Percentiles rank a stretch among this genome's conserved stretches.
Conservation (phyloP, 2,113 vertebrate genomes). For the Gavialis gangeticus region DNA sequence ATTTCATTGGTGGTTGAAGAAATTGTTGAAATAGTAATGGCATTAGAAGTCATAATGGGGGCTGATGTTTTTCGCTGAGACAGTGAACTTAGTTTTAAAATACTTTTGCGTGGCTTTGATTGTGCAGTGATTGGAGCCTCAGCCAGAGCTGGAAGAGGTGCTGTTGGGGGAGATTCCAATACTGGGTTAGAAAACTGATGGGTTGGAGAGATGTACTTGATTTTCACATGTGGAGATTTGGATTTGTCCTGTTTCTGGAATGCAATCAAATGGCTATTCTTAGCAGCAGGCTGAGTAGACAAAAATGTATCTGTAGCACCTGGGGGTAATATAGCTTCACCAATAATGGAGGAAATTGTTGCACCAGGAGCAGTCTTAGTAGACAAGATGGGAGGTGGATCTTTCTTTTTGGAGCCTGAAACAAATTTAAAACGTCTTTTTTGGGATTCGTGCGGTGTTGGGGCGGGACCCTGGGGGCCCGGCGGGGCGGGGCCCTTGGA, state of each 20-base stretch:
- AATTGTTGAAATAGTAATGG: neutral
- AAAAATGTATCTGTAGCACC: fast-evolving
- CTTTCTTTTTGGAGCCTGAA: neutral
- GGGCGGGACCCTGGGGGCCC: fast-evolving
- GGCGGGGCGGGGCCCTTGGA: neutral
- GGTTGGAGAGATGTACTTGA: neutral
- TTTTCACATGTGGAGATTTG: fast-evolving
- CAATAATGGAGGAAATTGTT: fast-evolving
- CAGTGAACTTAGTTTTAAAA: neutral
- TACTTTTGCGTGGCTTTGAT: neutral
- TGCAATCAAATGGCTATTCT: fast-evolving
- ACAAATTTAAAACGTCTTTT: neutral
- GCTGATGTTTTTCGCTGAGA: neutral
- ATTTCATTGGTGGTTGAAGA: neutral
- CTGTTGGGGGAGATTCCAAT: neutral
- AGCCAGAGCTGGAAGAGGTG: too few species aligned
- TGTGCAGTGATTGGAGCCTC: neutral
- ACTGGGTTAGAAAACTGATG: neutral
- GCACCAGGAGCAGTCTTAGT: fast-evolving
- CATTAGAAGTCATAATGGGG: neutral
- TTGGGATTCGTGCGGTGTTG: neutral
- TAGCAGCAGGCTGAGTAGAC: fast-evolving
- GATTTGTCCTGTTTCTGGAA: neutral
- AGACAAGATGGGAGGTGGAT: fast-evolving
- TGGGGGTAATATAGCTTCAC: fast-evolving